Conservation (phyloP, 2,797 vertebrate genomes). For the Salmo trutta region DNA sequence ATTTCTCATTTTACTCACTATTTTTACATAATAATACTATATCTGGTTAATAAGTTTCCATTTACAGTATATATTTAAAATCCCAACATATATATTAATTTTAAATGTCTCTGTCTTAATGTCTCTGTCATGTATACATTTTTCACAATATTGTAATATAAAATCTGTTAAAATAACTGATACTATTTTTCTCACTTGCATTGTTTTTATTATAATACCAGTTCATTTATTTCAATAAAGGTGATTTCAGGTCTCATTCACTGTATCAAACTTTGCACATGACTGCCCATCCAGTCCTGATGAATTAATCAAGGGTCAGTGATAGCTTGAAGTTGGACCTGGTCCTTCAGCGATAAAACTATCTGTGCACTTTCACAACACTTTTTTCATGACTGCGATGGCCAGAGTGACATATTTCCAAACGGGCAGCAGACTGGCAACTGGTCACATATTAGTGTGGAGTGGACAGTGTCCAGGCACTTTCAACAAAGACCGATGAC, state of each 20-base stretch:
- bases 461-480: slow-evolving; percentile 45
- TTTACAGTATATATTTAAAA: no score
- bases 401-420: slow-evolving; percentile 14
- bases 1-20: no score
- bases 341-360: slow-evolving; percentile 41
- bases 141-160: neutral
- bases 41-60: no score
- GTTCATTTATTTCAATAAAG: neutral
- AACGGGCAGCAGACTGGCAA: neutral
- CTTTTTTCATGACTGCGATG: slow-evolving; percentile 29
- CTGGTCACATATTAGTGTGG: neutral
- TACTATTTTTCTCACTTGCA: neutral
- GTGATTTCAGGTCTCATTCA: neutral
- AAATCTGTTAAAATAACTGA: neutral
- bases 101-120: no score
- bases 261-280: slow-evolving; percentile 7
- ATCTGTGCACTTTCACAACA: slow-evolving; percentile 58
- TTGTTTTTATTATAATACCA: neutral
- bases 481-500: slow-evolving; percentile 52
- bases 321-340: slow-evolving; percentile 19
- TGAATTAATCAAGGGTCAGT: neutral
- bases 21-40: no score
- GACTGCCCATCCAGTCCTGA: neutral
- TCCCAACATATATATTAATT: no score
- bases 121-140: neutral